Percentiles rank a stretch among this genome's conserved stretches.
Evolutionary conservation across 2,888 invertebrate genomes (phyloP).

Genomic region (Phaonia tiefii): DNA sequence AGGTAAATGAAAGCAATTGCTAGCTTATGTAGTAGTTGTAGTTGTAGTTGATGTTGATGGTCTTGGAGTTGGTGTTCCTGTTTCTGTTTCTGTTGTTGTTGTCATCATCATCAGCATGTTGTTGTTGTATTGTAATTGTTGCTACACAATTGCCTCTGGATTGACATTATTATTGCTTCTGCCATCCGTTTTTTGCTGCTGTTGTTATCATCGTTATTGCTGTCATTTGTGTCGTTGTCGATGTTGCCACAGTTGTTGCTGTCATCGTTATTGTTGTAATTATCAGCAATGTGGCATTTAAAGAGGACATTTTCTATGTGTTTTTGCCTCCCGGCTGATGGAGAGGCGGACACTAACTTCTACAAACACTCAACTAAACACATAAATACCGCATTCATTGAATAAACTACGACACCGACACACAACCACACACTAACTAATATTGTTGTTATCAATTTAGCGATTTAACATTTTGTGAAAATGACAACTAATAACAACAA

Average conservation of each 20-base stretch:
- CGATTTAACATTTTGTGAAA: slow-evolving; percentile 39
- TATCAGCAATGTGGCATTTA: slow-evolving; percentile 41
- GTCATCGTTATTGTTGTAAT: slow-evolving; percentile 34
- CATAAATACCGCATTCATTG: not conserved
- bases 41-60: not conserved
- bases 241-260: slow-evolving; percentile 7
- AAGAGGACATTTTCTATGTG: slow-evolving; percentile 30
- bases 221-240: slow-evolving; percentile 39
- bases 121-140: not conserved
- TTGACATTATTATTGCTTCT: not conserved
- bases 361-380: slow-evolving; percentile 39
- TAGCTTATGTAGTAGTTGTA: not conserved
- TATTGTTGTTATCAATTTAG: slow-evolving; percentile 25
- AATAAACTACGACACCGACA: not conserved
- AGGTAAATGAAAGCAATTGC: not conserved
- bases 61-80: not conserved
- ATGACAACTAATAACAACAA: slow-evolving; percentile 23
- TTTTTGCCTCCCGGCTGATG: slow-evolving; percentile 36
- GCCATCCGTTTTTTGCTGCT: slow-evolving; percentile 22
- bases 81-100: not conserved
- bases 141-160: not conserved
- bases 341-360: not conserved
- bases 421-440: not conserved
- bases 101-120: not conserved
- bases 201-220: slow-evolving; percentile 17